Conservation (phyloP, 2,797 vertebrate genomes). For the Typhlichthys subterraneus region DNA sequence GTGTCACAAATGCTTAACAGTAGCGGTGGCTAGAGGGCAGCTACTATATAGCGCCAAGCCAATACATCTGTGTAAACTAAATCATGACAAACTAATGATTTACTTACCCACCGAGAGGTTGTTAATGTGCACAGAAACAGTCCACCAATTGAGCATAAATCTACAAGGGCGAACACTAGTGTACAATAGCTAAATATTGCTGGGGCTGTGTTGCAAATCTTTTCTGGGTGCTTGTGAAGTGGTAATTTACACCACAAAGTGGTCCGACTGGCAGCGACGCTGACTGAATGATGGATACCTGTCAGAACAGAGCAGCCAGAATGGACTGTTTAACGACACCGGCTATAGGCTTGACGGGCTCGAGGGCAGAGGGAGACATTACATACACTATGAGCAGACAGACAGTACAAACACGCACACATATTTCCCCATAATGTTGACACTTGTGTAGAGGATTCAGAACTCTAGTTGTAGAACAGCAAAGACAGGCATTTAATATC, state of each 20-base stretch:
- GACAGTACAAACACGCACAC: not conserved
- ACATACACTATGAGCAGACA: slow-evolving; percentile 2
- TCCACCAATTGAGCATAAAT: not conserved
- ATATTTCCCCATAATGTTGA: not conserved
- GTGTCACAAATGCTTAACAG: slow-evolving; percentile 16
- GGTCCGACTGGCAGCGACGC: not conserved
- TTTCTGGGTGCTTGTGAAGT: not conserved
- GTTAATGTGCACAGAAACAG: too few species aligned
- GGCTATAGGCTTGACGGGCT: not conserved
- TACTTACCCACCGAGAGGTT: slow-evolving; percentile 54
- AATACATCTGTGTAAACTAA: slow-evolving; percentile 70
- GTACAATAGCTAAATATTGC: slow-evolving; percentile 1
- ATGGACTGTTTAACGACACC: not conserved
- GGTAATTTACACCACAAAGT: slow-evolving; percentile 9
- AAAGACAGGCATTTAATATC: not conserved
- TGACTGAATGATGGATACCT: slow-evolving; percentile 6
- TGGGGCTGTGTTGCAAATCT: not conserved
- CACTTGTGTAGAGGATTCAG: not conserved
- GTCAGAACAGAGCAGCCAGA: slow-evolving; percentile 1
- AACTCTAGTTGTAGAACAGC: not conserved
- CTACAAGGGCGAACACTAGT: not conserved
- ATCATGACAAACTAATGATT: slow-evolving; percentile 68
- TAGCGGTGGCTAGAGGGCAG: not conserved
- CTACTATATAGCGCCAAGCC: slow-evolving; percentile 16
- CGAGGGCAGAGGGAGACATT: not conserved